Conservation (phyloP, 2,113 vertebrate species). For the Peromyscus leucopus region DNA sequence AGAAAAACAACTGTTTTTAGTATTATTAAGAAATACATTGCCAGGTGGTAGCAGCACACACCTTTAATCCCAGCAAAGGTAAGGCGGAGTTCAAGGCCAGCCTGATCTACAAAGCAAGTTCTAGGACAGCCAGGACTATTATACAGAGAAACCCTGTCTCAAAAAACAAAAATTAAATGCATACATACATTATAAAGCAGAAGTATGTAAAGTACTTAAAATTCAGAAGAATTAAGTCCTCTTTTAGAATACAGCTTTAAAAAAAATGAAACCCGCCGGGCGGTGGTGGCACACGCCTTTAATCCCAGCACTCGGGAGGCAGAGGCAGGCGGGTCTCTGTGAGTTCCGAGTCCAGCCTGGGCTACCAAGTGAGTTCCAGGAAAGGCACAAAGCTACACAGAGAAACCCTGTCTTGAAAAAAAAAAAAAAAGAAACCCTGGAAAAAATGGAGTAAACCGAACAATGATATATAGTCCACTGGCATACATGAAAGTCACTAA, state of each 20-base stretch:
- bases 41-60: rapidly evolving
- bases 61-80: background rate
- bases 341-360: too few species aligned
- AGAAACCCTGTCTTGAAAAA: too few species aligned
- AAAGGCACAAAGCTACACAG: too few species aligned
- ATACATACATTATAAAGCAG: background rate
- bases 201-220: conserved; percentile 54
- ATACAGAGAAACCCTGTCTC: too few species aligned
- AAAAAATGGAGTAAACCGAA: conserved; percentile 76
- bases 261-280: too few species aligned
- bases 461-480: conserved; percentile 5
- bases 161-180: background rate
- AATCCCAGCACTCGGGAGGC: too few species aligned
- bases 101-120: too few species aligned
- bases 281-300: too few species aligned
- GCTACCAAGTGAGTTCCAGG: too few species aligned
- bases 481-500: conserved; percentile 63
- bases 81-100: too few species aligned
- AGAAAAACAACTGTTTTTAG: conserved; percentile 40
- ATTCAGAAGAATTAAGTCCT: conserved; percentile 61
- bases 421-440: conserved; percentile 43
- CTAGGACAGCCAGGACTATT: too few species aligned
- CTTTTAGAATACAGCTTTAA: conserved; percentile 68
- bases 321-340: too few species aligned
- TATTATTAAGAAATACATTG: conserved; percentile 50